phyloP scores from a whole-genome alignment of 2,797 vertebrate genomes.

The Vespertilio murinus region DNA sequence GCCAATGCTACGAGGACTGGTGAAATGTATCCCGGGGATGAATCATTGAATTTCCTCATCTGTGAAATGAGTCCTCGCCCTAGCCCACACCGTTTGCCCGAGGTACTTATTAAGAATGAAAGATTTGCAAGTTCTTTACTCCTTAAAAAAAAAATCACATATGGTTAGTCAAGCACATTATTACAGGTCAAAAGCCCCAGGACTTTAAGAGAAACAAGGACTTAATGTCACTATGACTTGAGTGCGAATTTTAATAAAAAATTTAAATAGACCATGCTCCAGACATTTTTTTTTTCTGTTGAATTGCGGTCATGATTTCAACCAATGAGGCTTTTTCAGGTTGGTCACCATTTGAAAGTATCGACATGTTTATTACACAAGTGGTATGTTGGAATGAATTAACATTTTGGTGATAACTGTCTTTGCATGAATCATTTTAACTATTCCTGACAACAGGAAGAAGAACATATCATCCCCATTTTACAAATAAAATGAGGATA shows the following conservation, averaged over 20 bases:
- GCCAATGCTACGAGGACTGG: not conserved
- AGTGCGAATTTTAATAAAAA: constrained; percentile 55
- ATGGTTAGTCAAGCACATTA: constrained; percentile 44
- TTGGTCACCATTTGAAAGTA: not conserved
- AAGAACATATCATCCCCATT: not conserved
- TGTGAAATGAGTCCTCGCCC: constrained; percentile 53
- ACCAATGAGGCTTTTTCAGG: not conserved
- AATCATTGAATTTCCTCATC: constrained; percentile 46
- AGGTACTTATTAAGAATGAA: constrained; percentile 23
- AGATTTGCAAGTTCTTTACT: constrained; percentile 39
- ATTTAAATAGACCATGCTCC: not conserved
- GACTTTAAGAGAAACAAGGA: not conserved
- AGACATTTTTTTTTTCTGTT: constrained; percentile 21
- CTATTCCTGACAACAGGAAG: constrained; percentile 4
- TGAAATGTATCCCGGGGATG: not conserved
- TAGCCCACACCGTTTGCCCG: not conserved
- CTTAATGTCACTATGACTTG: not conserved
- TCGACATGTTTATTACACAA: not conserved
- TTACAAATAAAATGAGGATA: not conserved
- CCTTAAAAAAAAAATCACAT: constrained; percentile 37
- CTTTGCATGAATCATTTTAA: constrained; percentile 12
- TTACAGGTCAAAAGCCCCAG: not conserved
- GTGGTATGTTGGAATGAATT: not conserved
- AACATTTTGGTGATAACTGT: not conserved
- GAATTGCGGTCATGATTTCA: not conserved